Evolutionary conservation across 2,888 invertebrate species (phyloP).

Genomic region (Orgyia antiqua): DNA sequence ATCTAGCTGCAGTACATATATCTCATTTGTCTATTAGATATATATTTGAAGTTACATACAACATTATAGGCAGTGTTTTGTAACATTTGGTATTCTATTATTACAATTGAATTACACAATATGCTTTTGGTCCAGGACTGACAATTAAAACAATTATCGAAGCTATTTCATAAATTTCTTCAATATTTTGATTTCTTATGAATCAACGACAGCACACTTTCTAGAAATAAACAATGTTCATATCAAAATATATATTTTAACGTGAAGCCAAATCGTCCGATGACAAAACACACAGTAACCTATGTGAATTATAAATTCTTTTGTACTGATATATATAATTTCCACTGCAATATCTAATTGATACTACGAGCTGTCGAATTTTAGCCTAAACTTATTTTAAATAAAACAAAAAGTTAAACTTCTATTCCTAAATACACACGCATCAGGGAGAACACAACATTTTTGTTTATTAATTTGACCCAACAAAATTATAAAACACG

Average conservation of each 20-base stretch:
- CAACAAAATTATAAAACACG: too few relatives aligned
- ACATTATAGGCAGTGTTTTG: constrained; percentile 43
- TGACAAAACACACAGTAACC: constrained; percentile 36
- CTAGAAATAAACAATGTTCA: constrained; percentile 48
- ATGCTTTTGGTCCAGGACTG: constrained; percentile 52
- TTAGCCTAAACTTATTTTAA: constrained; percentile 55
- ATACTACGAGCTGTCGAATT: constrained; percentile 46
- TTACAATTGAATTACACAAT: constrained; percentile 25
- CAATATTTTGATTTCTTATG: constrained; percentile 24
- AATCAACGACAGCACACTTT: constrained; percentile 29
- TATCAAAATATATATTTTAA: constrained; percentile 66
- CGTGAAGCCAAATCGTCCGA: constrained; percentile 48
- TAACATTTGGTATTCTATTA: constrained; percentile 37
- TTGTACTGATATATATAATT: constrained; percentile 74
- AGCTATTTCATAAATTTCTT: constrained; percentile 30
- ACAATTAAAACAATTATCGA: constrained; percentile 22
- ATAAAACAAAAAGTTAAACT: constrained; percentile 38
- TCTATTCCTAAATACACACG: too few relatives aligned
- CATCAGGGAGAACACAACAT: too few relatives aligned
- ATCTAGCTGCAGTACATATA: constrained; percentile 17
- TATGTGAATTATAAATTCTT: constrained; percentile 44
- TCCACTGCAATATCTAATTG: constrained; percentile 44
- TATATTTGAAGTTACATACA: constrained; percentile 22
- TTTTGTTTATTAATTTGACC: too few relatives aligned
- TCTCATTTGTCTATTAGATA: constrained; percentile 38